Evolutionary conservation across 1,140 invertebrate species (phyloP), one percentile per base, ranked within the genome.

Genomic region (Macrosteles quadrilineatus): DNA sequence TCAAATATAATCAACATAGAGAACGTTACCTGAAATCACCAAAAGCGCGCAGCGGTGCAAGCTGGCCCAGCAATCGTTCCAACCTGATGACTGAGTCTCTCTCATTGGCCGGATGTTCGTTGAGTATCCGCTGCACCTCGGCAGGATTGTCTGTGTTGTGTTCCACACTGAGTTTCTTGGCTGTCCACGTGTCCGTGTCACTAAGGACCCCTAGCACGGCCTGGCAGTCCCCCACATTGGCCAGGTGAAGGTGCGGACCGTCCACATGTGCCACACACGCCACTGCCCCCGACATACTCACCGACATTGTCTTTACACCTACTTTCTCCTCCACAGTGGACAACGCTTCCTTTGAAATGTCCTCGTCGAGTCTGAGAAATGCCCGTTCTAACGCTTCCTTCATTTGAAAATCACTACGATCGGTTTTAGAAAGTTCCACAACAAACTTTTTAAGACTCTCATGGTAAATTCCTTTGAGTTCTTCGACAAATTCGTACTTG

Each of bases 31-130:
- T 76, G 79, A 94, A 96, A 83, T 99, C 98, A 12, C 98, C 98
- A 76, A 99, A 89, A n/a, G 97, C 95, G 67, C 98, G 84, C 19
- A 99, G 82, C 0, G 98, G 98, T 2, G 95, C 95, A 40, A 99
- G 82, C 78, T 97, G 92, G 1, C 97, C 96, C 1, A 99, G 82
- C 25, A 99, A 83, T 74, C 98, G 85, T 73, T 96, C 93, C 83
- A 93, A 90, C 81, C 88, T 90, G 66, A 99, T 91, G 0, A 98
- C 88, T 59, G 92, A 93, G 59, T 89, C 87, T 14, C 84, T 87
- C 82, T 99, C 98, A 66, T 83, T 87, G 3, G 84, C 82, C 0
- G 97, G 97, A 87, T 99, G 98, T 73, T 94, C 92, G 29, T 83
- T 84, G 53, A 91, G 81, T 67, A 95, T 90, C 76, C 92, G 83